These are phyloP conservation scores for Azemiops feae DNA, from an alignment of 2,113 vertebrate species.

Conservation along the genomic window DNA sequence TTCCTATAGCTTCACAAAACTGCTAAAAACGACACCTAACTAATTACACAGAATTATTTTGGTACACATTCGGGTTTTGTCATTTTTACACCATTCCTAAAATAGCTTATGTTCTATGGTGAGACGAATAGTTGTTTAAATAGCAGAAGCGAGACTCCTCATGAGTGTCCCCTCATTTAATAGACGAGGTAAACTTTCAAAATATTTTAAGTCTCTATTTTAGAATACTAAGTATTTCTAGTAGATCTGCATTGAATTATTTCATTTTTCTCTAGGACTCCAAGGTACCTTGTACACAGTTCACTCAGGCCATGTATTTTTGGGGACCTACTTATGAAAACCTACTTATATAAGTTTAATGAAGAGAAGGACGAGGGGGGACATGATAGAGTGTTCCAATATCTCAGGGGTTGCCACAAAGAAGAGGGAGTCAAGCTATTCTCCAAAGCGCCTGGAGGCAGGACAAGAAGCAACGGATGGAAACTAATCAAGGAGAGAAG, in stretches of 20 bases:
- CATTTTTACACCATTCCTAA: conserved; percentile 23
- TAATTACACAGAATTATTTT: not conserved
- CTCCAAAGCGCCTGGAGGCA: no score
- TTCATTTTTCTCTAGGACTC: conserved; percentile 13
- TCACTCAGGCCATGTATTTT: not conserved
- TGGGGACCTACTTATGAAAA: not conserved
- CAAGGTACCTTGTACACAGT: not conserved
- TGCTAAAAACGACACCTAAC: not conserved
- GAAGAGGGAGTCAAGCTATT: no score
- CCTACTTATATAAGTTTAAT: no score
- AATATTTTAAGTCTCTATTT: conserved; percentile 36
- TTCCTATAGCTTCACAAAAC: not conserved
- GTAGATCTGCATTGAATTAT: conserved; percentile 44
- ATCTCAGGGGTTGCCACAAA: no score
- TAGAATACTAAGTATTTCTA: conserved; percentile 34
- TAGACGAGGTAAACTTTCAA: conserved; percentile 18
- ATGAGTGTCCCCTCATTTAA: conserved; percentile 34
- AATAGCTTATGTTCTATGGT: conserved; percentile 35
- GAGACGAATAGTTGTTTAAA: conserved; percentile 25
- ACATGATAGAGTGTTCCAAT: no score
- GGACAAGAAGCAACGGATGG: no score
- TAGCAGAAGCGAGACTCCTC: conserved; percentile 17
- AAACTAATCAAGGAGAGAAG: no score
- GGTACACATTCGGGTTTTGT: conserved; percentile 7
- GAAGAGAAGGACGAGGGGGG: no score